Conservation (phyloP, 2,113 vertebrate genomes). For the Halcyon malimbica region DNA sequence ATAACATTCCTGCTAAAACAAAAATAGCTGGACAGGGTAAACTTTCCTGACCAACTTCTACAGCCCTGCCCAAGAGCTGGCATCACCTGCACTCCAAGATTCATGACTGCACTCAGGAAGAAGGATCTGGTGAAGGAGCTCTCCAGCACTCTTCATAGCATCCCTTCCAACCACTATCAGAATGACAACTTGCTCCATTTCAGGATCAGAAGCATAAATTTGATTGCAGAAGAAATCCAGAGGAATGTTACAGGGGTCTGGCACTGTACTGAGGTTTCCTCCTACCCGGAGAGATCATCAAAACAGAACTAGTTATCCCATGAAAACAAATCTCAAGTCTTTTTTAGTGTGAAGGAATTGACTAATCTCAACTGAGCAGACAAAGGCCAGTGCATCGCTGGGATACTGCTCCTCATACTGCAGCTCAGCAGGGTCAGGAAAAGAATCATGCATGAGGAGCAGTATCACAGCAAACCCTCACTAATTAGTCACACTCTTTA, state of each 20-base stretch:
- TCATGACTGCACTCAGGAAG: neutral
- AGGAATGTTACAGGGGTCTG: conserved; percentile 44
- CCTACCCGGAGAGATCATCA: conserved; percentile 45
- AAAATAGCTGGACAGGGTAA: neutral
- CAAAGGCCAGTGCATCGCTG: neutral
- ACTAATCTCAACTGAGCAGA: neutral
- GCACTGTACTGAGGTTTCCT: conserved; percentile 62
- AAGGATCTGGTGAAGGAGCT: conserved; percentile 59
- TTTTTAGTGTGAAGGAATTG: neutral
- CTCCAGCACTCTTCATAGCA: conserved; percentile 55
- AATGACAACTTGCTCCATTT: conserved; percentile 72
- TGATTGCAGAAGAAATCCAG: conserved; percentile 54
- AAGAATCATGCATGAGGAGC: neutral
- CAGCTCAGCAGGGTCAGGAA: neutral
- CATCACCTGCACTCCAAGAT: neutral
- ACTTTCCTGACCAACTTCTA: neutral
- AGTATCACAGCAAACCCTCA: neutral
- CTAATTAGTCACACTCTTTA: neutral
- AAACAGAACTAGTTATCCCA: neutral
- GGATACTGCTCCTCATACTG: neutral
- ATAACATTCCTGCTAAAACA: neutral
- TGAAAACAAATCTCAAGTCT: neutral
- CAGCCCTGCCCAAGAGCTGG: neutral
- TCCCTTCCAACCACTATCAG: conserved; percentile 68
- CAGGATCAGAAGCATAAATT: conserved; percentile 42